Conservation (phyloP, 2,888 invertebrate species). For the Athalia cordata region DNA sequence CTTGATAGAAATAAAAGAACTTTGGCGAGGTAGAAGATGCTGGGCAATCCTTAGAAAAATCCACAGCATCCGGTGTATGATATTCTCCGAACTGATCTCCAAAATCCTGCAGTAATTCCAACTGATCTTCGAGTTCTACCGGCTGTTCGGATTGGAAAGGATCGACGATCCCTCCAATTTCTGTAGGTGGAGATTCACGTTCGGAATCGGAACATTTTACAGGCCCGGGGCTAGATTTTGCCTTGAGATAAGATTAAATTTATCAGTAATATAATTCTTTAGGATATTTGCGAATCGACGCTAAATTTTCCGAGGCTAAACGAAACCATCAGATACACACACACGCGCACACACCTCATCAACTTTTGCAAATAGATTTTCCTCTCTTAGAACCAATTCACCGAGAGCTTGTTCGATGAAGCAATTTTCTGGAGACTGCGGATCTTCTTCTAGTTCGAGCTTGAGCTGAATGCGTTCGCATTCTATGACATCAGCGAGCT, state of each 20-base stretch:
- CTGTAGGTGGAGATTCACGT: background rate
- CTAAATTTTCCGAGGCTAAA: too few species aligned
- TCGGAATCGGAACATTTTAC: background rate
- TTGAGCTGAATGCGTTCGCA: conserved; percentile 81
- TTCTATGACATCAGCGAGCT: conserved; percentile 83
- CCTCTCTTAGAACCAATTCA: conserved; percentile 77
- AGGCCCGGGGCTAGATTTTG: background rate
- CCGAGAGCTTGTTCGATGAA: conserved; percentile 90
- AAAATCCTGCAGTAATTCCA: conserved; percentile 14
- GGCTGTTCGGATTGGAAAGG: background rate
- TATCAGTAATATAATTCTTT: background rate
- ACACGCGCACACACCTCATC: conserved; percentile 37
- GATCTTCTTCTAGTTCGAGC: conserved; percentile 77
- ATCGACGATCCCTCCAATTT: background rate
- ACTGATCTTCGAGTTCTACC: background rate
- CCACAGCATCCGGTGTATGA: background rate
- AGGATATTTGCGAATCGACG: too few species aligned
- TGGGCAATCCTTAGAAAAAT: background rate
- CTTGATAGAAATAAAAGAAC: conserved; percentile 89
- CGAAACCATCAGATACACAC: too few species aligned
- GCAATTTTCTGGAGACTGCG: conserved; percentile 87
- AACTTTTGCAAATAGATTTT: conserved; percentile 54
- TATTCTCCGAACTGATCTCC: background rate
- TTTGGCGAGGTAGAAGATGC: conserved; percentile 70
- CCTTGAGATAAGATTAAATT: background rate